Percentiles rank a stretch among this genome's conserved stretches.
Evolutionary conservation across 1,140 invertebrate genomes (phyloP).

Genomic region (Euura lappo): DNA sequence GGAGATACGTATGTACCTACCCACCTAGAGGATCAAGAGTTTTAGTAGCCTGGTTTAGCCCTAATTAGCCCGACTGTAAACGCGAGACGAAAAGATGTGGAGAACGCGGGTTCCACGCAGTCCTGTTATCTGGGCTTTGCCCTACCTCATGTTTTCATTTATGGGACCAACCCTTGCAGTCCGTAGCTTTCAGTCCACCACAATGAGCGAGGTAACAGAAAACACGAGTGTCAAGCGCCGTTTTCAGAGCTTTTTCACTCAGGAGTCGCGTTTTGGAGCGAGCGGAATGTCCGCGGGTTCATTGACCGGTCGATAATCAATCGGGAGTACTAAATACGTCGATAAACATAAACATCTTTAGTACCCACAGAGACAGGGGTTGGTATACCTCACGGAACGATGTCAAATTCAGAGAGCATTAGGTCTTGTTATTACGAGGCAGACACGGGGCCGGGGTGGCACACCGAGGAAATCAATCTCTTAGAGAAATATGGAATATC

Average conservation of each 20-base stretch:
- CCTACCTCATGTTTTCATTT: conserved; percentile 20
- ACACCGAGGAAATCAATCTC: conserved; percentile 32
- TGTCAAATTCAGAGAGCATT: neutral
- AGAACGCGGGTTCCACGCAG: neutral
- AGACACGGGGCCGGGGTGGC: neutral
- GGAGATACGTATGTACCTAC: conserved; percentile 16
- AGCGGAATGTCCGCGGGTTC: too few relatives aligned
- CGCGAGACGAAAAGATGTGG: neutral
- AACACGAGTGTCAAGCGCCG: neutral
- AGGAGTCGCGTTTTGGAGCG: too few relatives aligned
- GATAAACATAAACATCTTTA: too few relatives aligned
- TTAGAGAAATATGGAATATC: conserved; percentile 24
- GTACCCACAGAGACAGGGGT: too few relatives aligned
- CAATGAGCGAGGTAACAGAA: neutral
- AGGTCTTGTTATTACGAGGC: conserved; percentile 3
- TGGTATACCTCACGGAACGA: conserved; percentile 12
- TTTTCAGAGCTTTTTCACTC: too few relatives aligned
- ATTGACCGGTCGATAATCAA: too few relatives aligned
- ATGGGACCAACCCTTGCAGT: conserved; percentile 15
- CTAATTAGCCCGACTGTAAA: neutral
- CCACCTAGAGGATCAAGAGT: conserved; percentile 2
- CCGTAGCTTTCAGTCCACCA: neutral
- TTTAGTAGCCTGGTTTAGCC: neutral
- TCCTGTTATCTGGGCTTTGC: conserved; percentile 3
- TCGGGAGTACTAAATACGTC: too few relatives aligned